Evolutionary conservation across 2,113 vertebrate genomes (phyloP).

Genomic region (Girardinichthys multiradiatus): DNA sequence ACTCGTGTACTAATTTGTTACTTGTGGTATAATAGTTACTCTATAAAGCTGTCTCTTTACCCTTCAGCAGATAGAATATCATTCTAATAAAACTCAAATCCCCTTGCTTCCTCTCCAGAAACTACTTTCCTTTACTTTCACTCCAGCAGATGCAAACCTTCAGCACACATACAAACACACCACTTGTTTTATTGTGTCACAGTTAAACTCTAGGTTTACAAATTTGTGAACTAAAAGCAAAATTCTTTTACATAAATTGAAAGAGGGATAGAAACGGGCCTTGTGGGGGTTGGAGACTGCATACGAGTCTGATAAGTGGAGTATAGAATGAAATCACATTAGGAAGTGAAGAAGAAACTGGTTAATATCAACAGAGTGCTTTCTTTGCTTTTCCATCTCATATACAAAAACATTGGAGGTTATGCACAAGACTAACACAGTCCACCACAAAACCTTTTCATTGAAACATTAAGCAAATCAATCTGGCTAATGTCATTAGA

Average conservation of each 20-base stretch:
- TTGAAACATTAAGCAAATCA: constrained; percentile 41
- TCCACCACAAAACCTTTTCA: constrained; percentile 32
- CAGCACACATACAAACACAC: constrained; percentile 1
- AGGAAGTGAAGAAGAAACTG: constrained; percentile 45
- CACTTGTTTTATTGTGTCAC: constrained; percentile 12
- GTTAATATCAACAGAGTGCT: constrained; percentile 61
- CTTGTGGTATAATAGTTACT: constrained; percentile 5
- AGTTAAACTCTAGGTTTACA: constrained; percentile 32
- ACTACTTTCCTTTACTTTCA: constrained; percentile 27
- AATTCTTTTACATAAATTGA: constrained; percentile 34
- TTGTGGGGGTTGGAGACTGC: background rate
- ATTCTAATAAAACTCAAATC: constrained; percentile 17
- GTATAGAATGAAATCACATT: constrained; percentile 51
- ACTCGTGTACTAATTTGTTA: background rate
- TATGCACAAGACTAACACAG: constrained; percentile 9
- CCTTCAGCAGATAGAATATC: background rate
- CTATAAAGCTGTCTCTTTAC: constrained; percentile 1
- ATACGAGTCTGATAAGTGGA: constrained; percentile 11
- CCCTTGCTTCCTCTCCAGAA: constrained; percentile 7
- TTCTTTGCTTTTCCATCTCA: constrained; percentile 3
- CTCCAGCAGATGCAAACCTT: constrained; percentile 27
- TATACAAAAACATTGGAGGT: constrained; percentile 5
- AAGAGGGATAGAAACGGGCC: constrained; percentile 19
- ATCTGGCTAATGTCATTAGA: constrained; percentile 58
- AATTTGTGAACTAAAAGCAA: constrained; percentile 48